Evolutionary conservation across 2,888 invertebrate species (phyloP).

Genomic region (Heliconius aoede): DNA sequence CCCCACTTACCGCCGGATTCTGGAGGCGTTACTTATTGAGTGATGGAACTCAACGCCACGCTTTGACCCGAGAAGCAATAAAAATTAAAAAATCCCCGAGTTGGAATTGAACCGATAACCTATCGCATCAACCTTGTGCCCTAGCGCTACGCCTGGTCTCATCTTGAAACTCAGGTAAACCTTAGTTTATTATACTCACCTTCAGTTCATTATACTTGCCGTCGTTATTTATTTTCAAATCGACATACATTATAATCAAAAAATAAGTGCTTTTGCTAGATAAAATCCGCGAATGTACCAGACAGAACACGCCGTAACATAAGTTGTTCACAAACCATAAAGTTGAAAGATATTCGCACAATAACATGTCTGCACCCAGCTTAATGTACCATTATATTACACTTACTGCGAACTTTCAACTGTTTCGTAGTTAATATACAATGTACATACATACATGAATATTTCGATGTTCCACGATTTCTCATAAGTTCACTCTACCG

Average conservation of each 20-base stretch:
- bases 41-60: too few relatives aligned
- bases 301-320: slow-evolving; percentile 36
- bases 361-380: slow-evolving; percentile 52
- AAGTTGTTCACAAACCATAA: slow-evolving; percentile 49
- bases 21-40: too few relatives aligned
- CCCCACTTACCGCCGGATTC: too few relatives aligned
- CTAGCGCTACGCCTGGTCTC: too few relatives aligned
- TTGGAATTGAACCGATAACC: too few relatives aligned
- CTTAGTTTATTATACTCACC: too few relatives aligned
- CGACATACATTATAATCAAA: background rate
- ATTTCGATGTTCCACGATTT: slow-evolving; percentile 18
- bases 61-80: too few relatives aligned
- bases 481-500: slow-evolving; percentile 44
- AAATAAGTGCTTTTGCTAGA: slow-evolving; percentile 21
- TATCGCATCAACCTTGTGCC: too few relatives aligned
- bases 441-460: background rate
- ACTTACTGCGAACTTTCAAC: slow-evolving; percentile 33
- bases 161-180: too few relatives aligned
- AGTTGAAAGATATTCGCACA: slow-evolving; percentile 47
- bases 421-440: slow-evolving; percentile 27
- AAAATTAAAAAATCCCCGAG: too few relatives aligned
- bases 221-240: background rate
- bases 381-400: slow-evolving; percentile 55
- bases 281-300: slow-evolving; percentile 24
- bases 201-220: too few relatives aligned